These are phyloP conservation scores for human (Homo sapiens) DNA, from an alignment of 2,113 vertebrate species.

Conservation along the genomic window DNA sequence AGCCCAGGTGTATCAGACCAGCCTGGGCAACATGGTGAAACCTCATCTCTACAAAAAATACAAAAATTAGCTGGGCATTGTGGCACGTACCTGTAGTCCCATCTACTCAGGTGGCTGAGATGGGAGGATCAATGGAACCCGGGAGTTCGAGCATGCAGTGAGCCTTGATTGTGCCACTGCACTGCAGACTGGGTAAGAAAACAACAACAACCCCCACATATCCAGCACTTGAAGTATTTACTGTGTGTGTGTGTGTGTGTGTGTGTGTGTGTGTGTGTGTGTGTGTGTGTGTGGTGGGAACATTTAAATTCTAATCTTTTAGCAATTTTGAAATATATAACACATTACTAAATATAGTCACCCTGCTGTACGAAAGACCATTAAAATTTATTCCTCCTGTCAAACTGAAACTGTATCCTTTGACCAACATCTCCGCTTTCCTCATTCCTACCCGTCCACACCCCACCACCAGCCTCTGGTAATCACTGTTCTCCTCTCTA, in stretches of 20 bases:
- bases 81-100: no score
- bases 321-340: neutral
- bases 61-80: no score
- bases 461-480: neutral
- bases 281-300: neutral
- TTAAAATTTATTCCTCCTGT: neutral
- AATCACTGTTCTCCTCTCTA: neutral
- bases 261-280: no score
- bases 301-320: neutral
- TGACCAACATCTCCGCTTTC: neutral
- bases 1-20: no score
- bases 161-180: no score
- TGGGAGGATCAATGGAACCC: no score
- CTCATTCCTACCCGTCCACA: neutral
- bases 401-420: neutral
- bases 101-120: no score
- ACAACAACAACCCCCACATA: neutral
- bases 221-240: neutral
- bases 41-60: no score
- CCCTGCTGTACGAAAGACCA: neutral
- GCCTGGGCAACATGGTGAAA: no score
- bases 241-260: no score
- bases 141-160: no score
- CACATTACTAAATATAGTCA: neutral
- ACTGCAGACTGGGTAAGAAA: no score